These are phyloP conservation scores for Helleia helle DNA, from an alignment of 2,888 invertebrate species.

Conservation along the genomic window DNA sequence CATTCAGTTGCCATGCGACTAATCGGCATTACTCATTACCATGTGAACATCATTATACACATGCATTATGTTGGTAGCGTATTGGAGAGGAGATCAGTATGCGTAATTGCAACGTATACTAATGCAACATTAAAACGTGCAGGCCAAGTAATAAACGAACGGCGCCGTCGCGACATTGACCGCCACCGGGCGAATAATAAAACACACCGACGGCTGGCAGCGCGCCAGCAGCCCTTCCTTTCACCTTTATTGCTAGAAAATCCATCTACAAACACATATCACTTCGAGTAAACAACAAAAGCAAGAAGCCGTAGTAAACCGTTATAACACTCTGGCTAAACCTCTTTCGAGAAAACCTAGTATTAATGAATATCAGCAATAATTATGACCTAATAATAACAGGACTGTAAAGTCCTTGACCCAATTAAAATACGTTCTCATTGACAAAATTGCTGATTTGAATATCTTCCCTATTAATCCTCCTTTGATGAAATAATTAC, in stretches of 20 bases:
- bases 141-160: slow-evolving; percentile 36
- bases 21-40: background rate
- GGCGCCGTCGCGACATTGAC: slow-evolving; percentile 68
- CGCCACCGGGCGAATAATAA: slow-evolving; percentile 67
- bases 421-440: no score
- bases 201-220: slow-evolving; percentile 64
- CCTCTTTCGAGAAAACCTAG: no score
- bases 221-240: slow-evolving; percentile 54
- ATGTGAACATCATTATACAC: background rate
- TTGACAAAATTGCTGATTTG: no score
- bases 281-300: background rate
- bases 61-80: no score
- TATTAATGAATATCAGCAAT: no score
- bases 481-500: no score
- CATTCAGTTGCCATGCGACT: background rate
- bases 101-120: slow-evolving; percentile 17
- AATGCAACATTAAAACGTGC: slow-evolving; percentile 34
- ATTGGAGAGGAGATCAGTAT: slow-evolving; percentile 17
- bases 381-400: no score
- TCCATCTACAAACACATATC: slow-evolving; percentile 4
- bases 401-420: no score
- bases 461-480: no score
- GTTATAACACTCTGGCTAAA: no score
- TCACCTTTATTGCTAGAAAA: slow-evolving; percentile 17
- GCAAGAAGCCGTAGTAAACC: no score